Conservation (phyloP, 2,113 vertebrate genomes). For the Symphodus melops region DNA sequence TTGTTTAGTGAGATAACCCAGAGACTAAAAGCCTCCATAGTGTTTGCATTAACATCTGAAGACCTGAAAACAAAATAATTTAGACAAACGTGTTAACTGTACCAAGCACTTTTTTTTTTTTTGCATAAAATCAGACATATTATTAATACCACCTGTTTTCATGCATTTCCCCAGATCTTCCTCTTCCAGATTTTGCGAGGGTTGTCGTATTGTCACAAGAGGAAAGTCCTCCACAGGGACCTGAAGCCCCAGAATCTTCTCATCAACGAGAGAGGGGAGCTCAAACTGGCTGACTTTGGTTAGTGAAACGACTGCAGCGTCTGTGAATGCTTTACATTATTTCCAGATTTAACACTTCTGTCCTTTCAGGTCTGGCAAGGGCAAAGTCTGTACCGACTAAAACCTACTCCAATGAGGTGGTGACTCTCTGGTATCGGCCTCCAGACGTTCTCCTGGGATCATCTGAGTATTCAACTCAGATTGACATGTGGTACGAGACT, state of each 20-base stretch:
- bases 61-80: too few species aligned
- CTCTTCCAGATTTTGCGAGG: constrained; percentile 98
- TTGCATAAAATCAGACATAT: neutral
- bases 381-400: constrained; percentile 97
- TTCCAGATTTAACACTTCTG: neutral
- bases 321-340: neutral
- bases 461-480: constrained; percentile 97
- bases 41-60: too few species aligned
- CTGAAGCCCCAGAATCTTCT: constrained; percentile 98
- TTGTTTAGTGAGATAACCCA: too few species aligned
- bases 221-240: constrained; percentile 97
- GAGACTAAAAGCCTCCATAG: too few species aligned
- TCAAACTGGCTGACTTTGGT: constrained; percentile 99
- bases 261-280: constrained; percentile 96
- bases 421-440: constrained; percentile 97
- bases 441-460: constrained; percentile 96
- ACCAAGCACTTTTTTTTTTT: neutral
- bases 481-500: constrained; percentile 94
- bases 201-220: constrained; percentile 96
- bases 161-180: constrained; percentile 87
- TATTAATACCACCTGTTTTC: constrained; percentile 2
- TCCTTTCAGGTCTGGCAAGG: constrained; percentile 89
- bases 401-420: constrained; percentile 98
- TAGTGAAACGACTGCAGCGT: constrained; percentile 41
- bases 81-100: neutral